These are phyloP conservation scores for Pseudomyrmex concolor DNA, from an alignment of 1,140 invertebrate species.

Conservation along the genomic window DNA sequence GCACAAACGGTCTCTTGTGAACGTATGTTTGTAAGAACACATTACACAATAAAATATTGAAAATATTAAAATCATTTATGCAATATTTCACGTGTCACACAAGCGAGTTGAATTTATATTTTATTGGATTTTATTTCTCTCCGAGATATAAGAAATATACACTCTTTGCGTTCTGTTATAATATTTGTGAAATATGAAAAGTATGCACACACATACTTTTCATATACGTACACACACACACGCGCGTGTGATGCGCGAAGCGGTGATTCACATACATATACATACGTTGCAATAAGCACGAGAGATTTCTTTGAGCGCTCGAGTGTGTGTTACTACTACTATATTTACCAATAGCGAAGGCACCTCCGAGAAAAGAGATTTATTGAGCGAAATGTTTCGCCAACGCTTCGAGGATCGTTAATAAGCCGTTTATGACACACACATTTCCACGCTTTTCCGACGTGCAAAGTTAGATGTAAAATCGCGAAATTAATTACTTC, in stretches of 20 bases:
- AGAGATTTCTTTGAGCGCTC: constrained; percentile 34
- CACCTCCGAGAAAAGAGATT: constrained; percentile 43
- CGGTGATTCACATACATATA: constrained; percentile 14
- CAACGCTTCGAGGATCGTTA: constrained; percentile 31
- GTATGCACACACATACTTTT: neutral
- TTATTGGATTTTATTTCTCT: neutral
- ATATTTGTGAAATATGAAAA: constrained; percentile 36
- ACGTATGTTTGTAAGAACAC: constrained; percentile 24
- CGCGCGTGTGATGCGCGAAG: neutral
- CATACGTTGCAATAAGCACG: neutral
- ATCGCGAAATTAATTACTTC: constrained; percentile 6
- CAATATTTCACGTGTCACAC: neutral
- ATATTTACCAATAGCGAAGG: constrained; percentile 33
- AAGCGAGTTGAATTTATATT: neutral
- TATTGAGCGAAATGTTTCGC: constrained; percentile 41
- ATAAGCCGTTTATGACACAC: constrained; percentile 28
- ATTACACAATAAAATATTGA: neutral
- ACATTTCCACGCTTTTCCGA: constrained; percentile 2
- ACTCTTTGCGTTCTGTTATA: neutral
- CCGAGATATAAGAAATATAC: constrained; percentile 1
- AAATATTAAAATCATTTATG: too few relatives aligned
- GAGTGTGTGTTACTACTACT: neutral
- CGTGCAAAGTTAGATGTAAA: constrained; percentile 12
- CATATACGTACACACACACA: neutral
- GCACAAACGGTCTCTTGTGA: neutral